phyloP scores from a whole-genome alignment of 2,797 vertebrate genomes.

The Phataginus tetradactyla region DNA sequence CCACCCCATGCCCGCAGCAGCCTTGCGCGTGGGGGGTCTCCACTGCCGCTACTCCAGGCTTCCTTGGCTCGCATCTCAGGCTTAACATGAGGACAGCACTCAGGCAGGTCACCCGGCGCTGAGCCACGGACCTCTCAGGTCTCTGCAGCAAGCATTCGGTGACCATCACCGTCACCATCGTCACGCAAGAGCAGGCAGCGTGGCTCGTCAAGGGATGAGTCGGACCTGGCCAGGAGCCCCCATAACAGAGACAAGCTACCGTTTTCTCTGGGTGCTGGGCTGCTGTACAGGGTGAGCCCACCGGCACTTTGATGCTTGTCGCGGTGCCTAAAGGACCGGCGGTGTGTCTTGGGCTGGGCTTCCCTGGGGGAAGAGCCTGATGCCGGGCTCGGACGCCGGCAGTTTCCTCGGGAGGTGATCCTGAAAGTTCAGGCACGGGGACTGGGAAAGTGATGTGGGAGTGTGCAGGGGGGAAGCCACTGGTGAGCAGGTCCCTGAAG shows the following conservation, averaged over 20 bases:
- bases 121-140: neutral
- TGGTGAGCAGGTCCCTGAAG: neutral
- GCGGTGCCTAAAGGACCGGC: neutral
- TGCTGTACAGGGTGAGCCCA: neutral
- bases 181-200: neutral
- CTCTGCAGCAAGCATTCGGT: neutral
- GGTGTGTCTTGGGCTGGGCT: neutral
- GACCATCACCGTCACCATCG: too few relatives aligned
- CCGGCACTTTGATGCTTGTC: too few relatives aligned
- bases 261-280: neutral
- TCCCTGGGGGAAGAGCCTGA: neutral
- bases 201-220: neutral
- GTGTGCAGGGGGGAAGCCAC: neutral
- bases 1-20: fast-evolving
- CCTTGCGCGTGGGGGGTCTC: neutral
- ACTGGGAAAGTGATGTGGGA: neutral
- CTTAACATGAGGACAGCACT: neutral
- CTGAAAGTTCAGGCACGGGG: neutral
- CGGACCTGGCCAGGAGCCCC: neutral
- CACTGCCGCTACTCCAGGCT: neutral
- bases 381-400: neutral
- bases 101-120: neutral
- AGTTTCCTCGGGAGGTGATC: neutral
- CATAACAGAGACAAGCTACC: neutral
- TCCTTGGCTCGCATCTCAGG: neutral